These are phyloP conservation scores for Aphidius ervi DNA, from an alignment of 1,140 invertebrate species.

Conservation along the genomic window DNA sequence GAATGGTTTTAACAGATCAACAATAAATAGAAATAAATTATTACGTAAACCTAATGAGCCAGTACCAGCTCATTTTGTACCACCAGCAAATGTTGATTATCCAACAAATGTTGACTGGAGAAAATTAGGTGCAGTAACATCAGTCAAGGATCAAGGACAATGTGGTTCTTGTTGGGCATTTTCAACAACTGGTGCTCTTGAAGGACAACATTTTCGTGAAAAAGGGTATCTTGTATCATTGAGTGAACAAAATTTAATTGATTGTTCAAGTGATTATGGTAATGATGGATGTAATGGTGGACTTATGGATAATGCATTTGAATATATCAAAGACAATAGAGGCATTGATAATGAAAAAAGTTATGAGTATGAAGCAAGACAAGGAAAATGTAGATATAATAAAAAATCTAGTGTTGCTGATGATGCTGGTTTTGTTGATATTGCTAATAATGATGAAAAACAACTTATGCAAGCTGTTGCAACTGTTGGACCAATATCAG, in stretches of 20 bases:
- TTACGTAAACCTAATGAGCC: constrained; percentile 44
- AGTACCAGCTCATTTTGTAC: constrained; percentile 58
- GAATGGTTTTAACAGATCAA: constrained; percentile 75
- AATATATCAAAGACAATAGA: constrained; percentile 85
- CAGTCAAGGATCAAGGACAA: constrained; percentile 87
- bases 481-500: constrained; percentile 81
- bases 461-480: constrained; percentile 73
- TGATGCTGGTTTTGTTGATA: constrained; percentile 79
- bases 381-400: constrained; percentile 64
- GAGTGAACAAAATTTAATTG: constrained; percentile 95
- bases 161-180: constrained; percentile 96
- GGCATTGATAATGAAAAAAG: constrained; percentile 86
- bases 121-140: constrained; percentile 80
- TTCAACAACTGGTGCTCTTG: constrained; percentile 85
- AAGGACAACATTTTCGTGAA: constrained; percentile 91
- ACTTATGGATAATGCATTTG: constrained; percentile 88
- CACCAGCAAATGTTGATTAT: constrained; percentile 67
- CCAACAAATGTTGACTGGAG: constrained; percentile 84
- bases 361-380: constrained; percentile 84
- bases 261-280: constrained; percentile 82
- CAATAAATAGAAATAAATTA: constrained; percentile 35
- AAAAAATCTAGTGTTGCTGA: constrained; percentile 69
- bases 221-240: constrained; percentile 80
- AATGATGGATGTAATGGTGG: constrained; percentile 96
- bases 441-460: constrained; percentile 65